A percentile compares a stretch with the other conserved stretches of the same genome.
These are phyloP conservation scores for Drosophila fulvimacula DNA, from an alignment of 2,888 invertebrate genomes.

Conservation along the genomic window DNA sequence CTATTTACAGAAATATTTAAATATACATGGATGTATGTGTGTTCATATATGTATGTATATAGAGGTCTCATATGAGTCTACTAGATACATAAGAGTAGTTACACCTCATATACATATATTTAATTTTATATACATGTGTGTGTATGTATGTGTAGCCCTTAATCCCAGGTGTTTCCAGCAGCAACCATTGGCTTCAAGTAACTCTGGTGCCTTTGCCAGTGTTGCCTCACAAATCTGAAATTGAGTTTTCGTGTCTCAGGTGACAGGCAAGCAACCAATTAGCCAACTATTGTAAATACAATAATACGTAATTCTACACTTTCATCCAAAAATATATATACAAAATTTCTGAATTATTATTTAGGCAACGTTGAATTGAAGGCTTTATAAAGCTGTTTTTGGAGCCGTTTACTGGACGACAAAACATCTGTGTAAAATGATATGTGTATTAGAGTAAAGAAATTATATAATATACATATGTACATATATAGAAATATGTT, in stretches of 20 bases:
- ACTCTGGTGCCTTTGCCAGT: slow-evolving; percentile 24
- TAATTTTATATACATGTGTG: background rate
- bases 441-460: background rate
- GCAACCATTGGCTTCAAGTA: slow-evolving; percentile 43
- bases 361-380: background rate
- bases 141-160: background rate
- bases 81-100: slow-evolving; percentile 35
- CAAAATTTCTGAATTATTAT: background rate
- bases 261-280: slow-evolving; percentile 36
- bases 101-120: background rate
- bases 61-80: background rate
- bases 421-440: slow-evolving; percentile 5
- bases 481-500: background rate
- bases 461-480: too few relatives aligned
- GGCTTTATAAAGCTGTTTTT: background rate
- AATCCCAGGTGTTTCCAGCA: slow-evolving; percentile 23
- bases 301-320: slow-evolving; percentile 13
- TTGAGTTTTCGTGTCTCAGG: slow-evolving; percentile 20
- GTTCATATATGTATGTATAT: background rate
- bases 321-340: background rate
- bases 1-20: background rate
- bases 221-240: slow-evolving; percentile 17
- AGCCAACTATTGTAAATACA: slow-evolving; percentile 12
- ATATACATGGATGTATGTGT: background rate
- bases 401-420: background rate